These are phyloP conservation scores for Clarias platycephalus DNA, from an alignment of 2,797 vertebrate species.

Conservation along the genomic window DNA sequence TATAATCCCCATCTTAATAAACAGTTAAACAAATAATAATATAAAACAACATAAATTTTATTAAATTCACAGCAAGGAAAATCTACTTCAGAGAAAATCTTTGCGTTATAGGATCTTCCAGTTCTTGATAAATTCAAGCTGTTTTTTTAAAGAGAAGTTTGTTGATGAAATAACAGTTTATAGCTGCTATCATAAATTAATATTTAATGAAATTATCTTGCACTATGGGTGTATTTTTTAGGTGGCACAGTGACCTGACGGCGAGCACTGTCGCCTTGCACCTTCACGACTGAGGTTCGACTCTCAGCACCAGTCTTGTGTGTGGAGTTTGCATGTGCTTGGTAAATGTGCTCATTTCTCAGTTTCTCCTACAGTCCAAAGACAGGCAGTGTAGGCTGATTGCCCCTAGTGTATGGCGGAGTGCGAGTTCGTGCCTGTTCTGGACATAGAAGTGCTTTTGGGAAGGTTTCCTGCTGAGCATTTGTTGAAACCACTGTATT, in stretches of 20 bases:
- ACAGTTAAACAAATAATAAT: not conserved
- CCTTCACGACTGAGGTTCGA: too few species aligned
- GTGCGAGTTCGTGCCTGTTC: too few species aligned
- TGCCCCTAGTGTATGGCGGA: too few species aligned
- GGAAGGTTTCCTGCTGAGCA: not conserved
- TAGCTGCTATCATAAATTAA: not conserved
- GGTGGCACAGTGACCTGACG: too few species aligned
- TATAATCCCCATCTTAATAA: not conserved
- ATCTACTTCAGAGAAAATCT: not conserved
- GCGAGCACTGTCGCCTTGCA: too few species aligned
- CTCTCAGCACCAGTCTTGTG: too few species aligned
- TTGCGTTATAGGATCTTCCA: not conserved
- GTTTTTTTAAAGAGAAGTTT: not conserved
- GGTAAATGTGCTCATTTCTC: too few species aligned
- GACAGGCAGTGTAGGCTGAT: too few species aligned
- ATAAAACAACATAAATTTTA: not conserved
- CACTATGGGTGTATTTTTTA: not conserved
- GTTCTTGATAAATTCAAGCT: not conserved
- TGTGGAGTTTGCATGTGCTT: too few species aligned
- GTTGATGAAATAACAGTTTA: not conserved
- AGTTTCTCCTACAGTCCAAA: too few species aligned
- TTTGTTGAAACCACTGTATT: not conserved
- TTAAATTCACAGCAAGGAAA: not conserved
- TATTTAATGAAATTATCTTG: not conserved
- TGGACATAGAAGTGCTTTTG: not conserved